Base-by-base conservation (phyloP, 1,140 invertebrate species). In the Hestina assimilis region DNA sequence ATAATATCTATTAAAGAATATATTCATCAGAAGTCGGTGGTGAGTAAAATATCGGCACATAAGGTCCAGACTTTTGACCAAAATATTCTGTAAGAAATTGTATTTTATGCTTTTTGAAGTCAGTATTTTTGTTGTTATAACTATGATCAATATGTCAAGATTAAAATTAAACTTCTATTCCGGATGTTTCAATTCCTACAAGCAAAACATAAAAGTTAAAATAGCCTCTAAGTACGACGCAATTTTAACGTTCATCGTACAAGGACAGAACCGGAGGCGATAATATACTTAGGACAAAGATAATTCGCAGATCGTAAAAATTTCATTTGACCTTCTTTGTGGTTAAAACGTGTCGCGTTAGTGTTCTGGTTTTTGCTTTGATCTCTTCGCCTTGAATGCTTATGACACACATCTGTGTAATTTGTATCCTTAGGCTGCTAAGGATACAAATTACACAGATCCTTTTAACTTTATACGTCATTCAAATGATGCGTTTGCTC, bases 351-450 rank as follows among this genome's bases (percentile, higher is more conserved):
- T 51, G 35, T 57, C 33, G 14, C 56, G 55, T 58, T 57, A 62
- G 59, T 46, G 53, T 63, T 53, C 54, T 68, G 56, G 47, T 54
- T 24, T n/a, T 23, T 48, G 50, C 79, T 79, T 79, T 82, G 75
- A 79, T 79, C 79, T 55, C 53, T 48, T 45, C 47, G 69, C 67
- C 61, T 75, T 73, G 65, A 69, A 75, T 69, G 68, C 69, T 67
- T 59, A 62, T 69, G 66, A 64, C 61, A 65, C 55, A 69, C 63
- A 54, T 62, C 68, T 67, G 57, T 69, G 74, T 61, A n/a, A n/a
- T n/a, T n/a, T n/a, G n/a, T n/a, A n/a, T n/a, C n/a, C n/a, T n/a
- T n/a, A n/a, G n/a, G n/a, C n/a, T n/a, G n/a, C n/a, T n/a, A n/a
- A n/a, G n/a, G n/a, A n/a, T n/a, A n/a, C n/a, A n/a, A n/a, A n/a